Evolutionary conservation across 1,140 invertebrate species (phyloP).

Genomic region (Apocrypta bakeri): DNA sequence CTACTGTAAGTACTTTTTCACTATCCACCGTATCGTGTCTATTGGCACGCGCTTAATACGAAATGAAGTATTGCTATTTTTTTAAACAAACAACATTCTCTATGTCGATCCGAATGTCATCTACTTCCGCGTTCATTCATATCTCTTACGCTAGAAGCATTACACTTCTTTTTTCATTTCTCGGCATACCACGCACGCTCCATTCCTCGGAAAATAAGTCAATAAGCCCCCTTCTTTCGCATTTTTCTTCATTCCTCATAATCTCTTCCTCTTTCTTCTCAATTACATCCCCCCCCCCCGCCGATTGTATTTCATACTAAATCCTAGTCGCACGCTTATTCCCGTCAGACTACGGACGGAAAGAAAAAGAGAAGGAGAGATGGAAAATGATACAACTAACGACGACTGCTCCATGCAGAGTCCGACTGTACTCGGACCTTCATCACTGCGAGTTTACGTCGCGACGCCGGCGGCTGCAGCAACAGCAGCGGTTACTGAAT

Average conservation of each 20-base stretch:
- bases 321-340: constrained; percentile 2
- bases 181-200: not conserved
- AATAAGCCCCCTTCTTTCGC: not conserved
- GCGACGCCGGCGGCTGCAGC: too few relatives aligned
- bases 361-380: not conserved
- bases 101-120: too few relatives aligned
- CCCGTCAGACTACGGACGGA: not conserved
- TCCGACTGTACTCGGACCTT: not conserved
- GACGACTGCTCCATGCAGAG: not conserved
- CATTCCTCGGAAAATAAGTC: not conserved
- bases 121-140: not conserved
- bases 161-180: not conserved
- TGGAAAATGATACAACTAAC: not conserved
- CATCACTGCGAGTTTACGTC: not conserved
- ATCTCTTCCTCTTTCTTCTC: not conserved
- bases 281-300: too few relatives aligned
- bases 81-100: not conserved
- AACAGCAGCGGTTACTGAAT: not conserved
- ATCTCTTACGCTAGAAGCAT: not conserved
- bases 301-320: not conserved
- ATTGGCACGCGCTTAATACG: not conserved
- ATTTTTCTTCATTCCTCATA: not conserved
- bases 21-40: not conserved
- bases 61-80: not conserved
- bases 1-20: too few relatives aligned